Evolutionary conservation across 1,140 invertebrate species (phyloP).

Genomic region (Drosophila erecta): DNA sequence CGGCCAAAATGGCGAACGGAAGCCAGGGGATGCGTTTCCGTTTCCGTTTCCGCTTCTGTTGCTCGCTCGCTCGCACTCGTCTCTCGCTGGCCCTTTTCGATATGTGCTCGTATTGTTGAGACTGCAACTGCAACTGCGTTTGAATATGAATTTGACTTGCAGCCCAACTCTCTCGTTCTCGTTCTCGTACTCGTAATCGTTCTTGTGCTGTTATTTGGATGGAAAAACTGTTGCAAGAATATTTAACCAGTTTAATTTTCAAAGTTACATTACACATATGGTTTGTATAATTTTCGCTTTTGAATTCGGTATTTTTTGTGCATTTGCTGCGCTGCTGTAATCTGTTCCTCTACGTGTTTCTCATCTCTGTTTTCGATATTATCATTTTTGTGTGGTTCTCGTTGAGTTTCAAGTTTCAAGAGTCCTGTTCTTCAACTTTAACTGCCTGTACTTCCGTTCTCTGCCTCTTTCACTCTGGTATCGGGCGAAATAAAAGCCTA

Average conservation of each 20-base stretch:
- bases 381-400: slow-evolving; percentile 21
- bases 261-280: slow-evolving; percentile 4
- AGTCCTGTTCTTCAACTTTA: slow-evolving; percentile 36
- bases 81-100: slow-evolving; percentile 28
- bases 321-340: slow-evolving; percentile 29
- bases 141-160: slow-evolving; percentile 68
- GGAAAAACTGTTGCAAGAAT: slow-evolving; percentile 57
- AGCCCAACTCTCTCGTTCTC: slow-evolving; percentile 54
- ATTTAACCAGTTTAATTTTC: slow-evolving; percentile 12
- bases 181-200: slow-evolving; percentile 48
- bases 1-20: slow-evolving; percentile 39
- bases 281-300: slow-evolving; percentile 5
- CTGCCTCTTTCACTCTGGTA: slow-evolving; percentile 22
- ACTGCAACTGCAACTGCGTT: slow-evolving; percentile 62
- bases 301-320: slow-evolving; percentile 19
- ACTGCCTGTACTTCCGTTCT: slow-evolving; percentile 48
- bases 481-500: slow-evolving; percentile 22
- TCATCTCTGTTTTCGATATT: slow-evolving; percentile 21
- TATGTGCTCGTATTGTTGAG: slow-evolving; percentile 43
- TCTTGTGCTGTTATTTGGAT: slow-evolving; percentile 67
- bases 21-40: slow-evolving; percentile 26
- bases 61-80: slow-evolving; percentile 34
- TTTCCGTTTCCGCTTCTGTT: slow-evolving; percentile 33
- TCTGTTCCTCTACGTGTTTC: slow-evolving; percentile 41
- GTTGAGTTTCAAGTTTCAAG: slow-evolving; percentile 14